A percentile compares a stretch with the other conserved stretches of the same genome.
Evolutionary conservation across 2,113 vertebrate species (phyloP).

Genomic region (Andinoacara biseriatus): DNA sequence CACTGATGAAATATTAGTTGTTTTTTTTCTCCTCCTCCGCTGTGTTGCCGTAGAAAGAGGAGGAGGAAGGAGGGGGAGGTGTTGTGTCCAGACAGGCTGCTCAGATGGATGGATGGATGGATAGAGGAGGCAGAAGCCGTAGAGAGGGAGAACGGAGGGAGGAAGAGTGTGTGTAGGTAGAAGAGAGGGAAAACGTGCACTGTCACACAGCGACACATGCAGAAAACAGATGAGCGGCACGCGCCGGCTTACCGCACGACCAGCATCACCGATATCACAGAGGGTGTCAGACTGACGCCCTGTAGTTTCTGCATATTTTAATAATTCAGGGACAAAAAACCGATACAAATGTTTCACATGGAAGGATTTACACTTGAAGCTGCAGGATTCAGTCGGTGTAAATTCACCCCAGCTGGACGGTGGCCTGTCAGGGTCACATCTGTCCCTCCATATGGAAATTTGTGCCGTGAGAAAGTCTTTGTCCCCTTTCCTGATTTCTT

Average conservation of each 20-base stretch:
- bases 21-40: constrained; percentile 13
- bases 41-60: constrained; percentile 22
- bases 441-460: background rate
- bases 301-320: background rate
- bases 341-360: background rate
- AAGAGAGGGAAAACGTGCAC: constrained; percentile 14
- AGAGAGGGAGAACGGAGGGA: constrained; percentile 26
- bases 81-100: constrained; percentile 42
- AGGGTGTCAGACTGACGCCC: background rate
- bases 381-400: too few relatives aligned
- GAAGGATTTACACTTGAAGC: background rate
- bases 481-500: too few relatives aligned
- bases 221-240: constrained; percentile 10
- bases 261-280: background rate
- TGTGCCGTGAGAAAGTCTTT: too few relatives aligned
- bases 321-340: background rate
- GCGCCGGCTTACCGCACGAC: constrained; percentile 5
- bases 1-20: constrained; percentile 33
- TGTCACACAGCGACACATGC: constrained; percentile 32
- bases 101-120: constrained; percentile 28
- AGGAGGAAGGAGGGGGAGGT: constrained; percentile 32
- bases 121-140: background rate
- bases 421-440: background rate
- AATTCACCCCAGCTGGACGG: background rate
- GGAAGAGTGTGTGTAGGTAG: background rate